Percentiles rank a stretch among this genome's conserved stretches.
Evolutionary conservation across 2,888 invertebrate species (phyloP).

Genomic region (Apomyelois bistriatella): DNA sequence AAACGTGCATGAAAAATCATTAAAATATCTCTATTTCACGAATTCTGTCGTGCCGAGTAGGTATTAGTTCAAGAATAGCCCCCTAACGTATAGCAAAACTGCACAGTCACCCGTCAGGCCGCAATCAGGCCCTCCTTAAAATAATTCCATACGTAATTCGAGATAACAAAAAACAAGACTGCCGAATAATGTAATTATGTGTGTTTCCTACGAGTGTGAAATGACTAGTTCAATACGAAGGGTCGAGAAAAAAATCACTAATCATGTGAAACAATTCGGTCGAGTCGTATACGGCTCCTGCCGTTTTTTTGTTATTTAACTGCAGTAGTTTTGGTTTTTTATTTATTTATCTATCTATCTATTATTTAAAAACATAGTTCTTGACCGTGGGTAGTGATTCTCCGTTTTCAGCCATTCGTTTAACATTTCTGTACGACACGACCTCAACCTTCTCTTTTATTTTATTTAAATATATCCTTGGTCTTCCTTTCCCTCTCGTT

Average conservation of each 20-base stretch:
- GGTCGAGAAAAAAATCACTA: constrained; percentile 31
- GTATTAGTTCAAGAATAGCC: constrained; percentile 26
- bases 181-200: constrained; percentile 74
- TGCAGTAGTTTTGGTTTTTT: too few species aligned
- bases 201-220: constrained; percentile 68
- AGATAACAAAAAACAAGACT: constrained; percentile 62
- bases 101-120: constrained; percentile 58
- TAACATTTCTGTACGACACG: too few species aligned
- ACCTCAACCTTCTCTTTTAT: too few species aligned
- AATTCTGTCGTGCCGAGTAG: background rate
- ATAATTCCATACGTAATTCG: constrained; percentile 74
- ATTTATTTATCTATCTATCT: too few species aligned
- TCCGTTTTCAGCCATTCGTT: too few species aligned
- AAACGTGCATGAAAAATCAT: background rate
- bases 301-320: background rate
- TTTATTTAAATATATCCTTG: too few species aligned
- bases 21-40: background rate
- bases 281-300: background rate
- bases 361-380: too few species aligned
- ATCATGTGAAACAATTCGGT: constrained; percentile 28
- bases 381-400: too few species aligned
- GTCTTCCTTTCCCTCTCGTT: too few species aligned
- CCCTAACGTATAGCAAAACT: constrained; percentile 30
- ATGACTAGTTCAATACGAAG: constrained; percentile 69
- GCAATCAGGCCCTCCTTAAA: constrained; percentile 70